Percentiles rank a stretch among this genome's conserved stretches.
These are phyloP conservation scores for Perca flavescens DNA, from an alignment of 2,113 vertebrate genomes.

Conservation along the genomic window DNA sequence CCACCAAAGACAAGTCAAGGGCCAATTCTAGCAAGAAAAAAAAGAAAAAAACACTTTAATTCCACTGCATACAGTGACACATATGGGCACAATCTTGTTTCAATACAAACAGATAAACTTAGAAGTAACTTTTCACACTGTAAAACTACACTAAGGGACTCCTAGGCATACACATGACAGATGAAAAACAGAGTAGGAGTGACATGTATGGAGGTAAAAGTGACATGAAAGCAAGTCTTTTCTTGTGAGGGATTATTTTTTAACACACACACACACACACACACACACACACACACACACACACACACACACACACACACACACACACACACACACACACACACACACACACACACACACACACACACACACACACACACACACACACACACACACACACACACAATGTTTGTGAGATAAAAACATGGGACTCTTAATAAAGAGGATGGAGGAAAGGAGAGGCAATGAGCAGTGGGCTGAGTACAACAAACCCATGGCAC, in stretches of 20 bases:
- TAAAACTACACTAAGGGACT: conserved; percentile 22
- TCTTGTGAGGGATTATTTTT: conserved; percentile 7
- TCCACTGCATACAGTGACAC: neutral
- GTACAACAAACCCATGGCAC: conserved; percentile 49
- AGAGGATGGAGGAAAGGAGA: conserved; percentile 10
- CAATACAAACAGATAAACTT: conserved; percentile 22
- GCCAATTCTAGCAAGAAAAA: conserved; percentile 12
- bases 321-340: no score
- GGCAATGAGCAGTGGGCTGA: conserved; percentile 10
- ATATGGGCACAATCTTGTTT: conserved; percentile 27
- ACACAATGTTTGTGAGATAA: conserved; percentile 3
- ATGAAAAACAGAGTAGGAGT: conserved; percentile 6
- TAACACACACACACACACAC: neutral
- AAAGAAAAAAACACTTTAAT: conserved; percentile 17
- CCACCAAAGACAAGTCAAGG: neutral
- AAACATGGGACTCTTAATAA: neutral
- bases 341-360: no score
- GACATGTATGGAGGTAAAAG: neutral
- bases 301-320: neutral
- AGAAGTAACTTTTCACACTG: conserved; percentile 28
- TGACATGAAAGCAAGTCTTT: neutral
- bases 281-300: neutral
- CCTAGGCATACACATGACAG: conserved; percentile 8
- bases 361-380: neutral
- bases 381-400: neutral